Conservation (phyloP, 2,113 vertebrate genomes). For the Hydrolagus affinis region DNA sequence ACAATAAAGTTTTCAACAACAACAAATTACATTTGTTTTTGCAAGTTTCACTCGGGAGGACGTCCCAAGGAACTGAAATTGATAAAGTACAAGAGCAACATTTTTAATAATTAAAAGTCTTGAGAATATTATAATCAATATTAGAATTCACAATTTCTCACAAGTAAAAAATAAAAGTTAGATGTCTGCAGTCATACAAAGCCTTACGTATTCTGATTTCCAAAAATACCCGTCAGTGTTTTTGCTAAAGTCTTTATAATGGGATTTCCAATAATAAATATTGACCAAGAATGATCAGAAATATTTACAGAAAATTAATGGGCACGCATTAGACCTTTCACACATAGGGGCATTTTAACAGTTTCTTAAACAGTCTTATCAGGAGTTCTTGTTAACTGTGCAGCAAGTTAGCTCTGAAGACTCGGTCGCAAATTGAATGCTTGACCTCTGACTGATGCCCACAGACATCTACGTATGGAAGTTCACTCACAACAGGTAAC, state of each 20-base stretch:
- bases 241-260: too few species aligned
- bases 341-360: background rate
- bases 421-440: background rate
- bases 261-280: too few species aligned
- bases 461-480: constrained; percentile 9
- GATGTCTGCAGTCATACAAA: background rate
- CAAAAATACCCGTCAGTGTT: too few species aligned
- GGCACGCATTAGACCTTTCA: too few species aligned
- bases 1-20: too few species aligned
- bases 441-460: constrained; percentile 6
- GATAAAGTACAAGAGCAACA: background rate
- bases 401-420: background rate
- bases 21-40: too few species aligned
- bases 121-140: constrained; percentile 7
- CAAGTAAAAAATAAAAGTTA: constrained; percentile 5
- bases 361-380: constrained; percentile 8
- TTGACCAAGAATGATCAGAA: too few species aligned
- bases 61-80: too few species aligned
- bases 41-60: too few species aligned
- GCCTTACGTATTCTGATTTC: too few species aligned
- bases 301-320: too few species aligned
- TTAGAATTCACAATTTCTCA: background rate
- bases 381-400: background rate
- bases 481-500: constrained; percentile 32
- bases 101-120: constrained; percentile 17